These are phyloP conservation scores for Picathartes gymnocephalus DNA, from an alignment of 2,113 vertebrate genomes.

Conservation along the genomic window DNA sequence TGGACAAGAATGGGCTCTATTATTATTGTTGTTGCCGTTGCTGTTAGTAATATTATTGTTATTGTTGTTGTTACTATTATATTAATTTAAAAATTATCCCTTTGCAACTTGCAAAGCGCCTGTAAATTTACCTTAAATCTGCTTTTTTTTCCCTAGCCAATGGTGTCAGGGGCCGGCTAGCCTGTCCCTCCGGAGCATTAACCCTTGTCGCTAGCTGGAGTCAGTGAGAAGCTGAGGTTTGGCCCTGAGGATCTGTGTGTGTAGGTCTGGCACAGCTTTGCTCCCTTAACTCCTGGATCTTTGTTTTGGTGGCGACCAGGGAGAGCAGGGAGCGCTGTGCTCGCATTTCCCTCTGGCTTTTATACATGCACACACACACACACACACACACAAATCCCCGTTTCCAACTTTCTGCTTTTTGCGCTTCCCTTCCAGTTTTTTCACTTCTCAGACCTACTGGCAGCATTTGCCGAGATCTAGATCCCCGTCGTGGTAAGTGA, in stretches of 20 bases:
- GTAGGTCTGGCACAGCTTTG: conserved; percentile 57
- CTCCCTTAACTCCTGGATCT: conserved; percentile 62
- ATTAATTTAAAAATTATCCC: not conserved
- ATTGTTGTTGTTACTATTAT: not conserved
- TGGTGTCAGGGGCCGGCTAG: conserved; percentile 45
- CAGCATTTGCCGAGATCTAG: conserved; percentile 70
- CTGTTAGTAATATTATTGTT: not conserved
- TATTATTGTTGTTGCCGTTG: not conserved
- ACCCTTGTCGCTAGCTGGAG: conserved; percentile 58
- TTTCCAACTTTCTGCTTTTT: conserved; percentile 57
- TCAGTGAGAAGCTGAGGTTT: conserved; percentile 47
- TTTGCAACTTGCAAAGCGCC: not conserved
- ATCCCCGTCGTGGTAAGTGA: conserved; percentile 73
- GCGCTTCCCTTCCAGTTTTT: conserved; percentile 53
- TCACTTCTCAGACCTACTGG: conserved; percentile 64
- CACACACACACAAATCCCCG: not conserved
- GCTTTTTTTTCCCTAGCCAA: conserved; percentile 44
- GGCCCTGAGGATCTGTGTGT: conserved; percentile 46
- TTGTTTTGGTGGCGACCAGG: conserved; percentile 62
- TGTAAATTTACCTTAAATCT: conserved; percentile 37
- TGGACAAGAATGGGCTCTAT: not conserved
- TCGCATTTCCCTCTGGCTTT: conserved; percentile 54
- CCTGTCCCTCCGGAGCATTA: conserved; percentile 49
- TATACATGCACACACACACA: not conserved
- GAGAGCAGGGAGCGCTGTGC: conserved; percentile 60